Base-by-base conservation (phyloP, 2,113 vertebrate genomes). In the Menura novaehollandiae region DNA sequence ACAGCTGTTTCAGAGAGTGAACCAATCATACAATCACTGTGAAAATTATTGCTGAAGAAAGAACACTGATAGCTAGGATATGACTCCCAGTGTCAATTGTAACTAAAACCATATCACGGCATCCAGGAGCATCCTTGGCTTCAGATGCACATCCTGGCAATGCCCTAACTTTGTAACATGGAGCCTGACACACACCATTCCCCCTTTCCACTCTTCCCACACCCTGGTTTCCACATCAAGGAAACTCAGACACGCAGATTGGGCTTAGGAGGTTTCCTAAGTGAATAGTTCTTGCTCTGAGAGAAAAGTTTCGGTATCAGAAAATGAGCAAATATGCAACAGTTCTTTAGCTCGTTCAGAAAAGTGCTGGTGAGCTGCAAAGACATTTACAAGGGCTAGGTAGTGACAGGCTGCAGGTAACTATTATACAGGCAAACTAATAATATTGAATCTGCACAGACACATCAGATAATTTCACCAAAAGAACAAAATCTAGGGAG, bases 91-190 rank as follows among this genome's bases (percentile, higher is more conserved):
- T 6, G 8, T 46, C 44, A 43, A 0, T 10, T 21, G 27, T 26
- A 22, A 51, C 32, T 58, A 43, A 56, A 79, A 24, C 13, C 7
- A 13, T 3, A 15, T 22, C 15, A 22, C 0, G 11, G 23, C 22
- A 67, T 37, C 28, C 33, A 51, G 35, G 35, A 86, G 33, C 10
- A 80, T 30, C 55, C 55, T 68, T 6, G 3, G 32, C 41, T 78
- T 49, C 60, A 44, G 18, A 30, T 0, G 1, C 26, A 30, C 59
- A 52, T 47, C 49, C 18, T 73, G 23, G 44, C 26, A 33, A 33
- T 13, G 10, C 7, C 15, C 17, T 68, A 23, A 21, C 28, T 64
- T 73, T 1, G 2, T 32, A 60, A n/a, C 0, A 2, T 12, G 15
- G 15, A 83, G 20, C 26, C 58, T 68, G 47, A 46, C 7, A 18